Evolutionary conservation across 1,140 invertebrate genomes (phyloP), one percentile per base, ranked within the genome.

Genomic region (Eumaeus atala): DNA sequence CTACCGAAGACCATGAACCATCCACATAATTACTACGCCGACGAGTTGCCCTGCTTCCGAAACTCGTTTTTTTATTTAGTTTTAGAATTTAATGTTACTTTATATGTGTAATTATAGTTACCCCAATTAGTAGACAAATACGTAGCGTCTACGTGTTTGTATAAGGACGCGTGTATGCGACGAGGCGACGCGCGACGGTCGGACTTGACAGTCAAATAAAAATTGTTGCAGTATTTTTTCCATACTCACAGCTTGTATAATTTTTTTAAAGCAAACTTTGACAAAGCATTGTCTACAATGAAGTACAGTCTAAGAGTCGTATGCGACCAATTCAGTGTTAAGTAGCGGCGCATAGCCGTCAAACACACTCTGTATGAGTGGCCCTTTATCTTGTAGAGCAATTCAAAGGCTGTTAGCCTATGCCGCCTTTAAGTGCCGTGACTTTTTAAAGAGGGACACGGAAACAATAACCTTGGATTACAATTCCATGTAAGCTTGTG

Each of bases 341-440:
- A 44, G 40, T 44, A 44, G 40, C 40, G 40, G 40, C 40, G 40
- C 40, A 44, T 44, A 44, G 40, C 40, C 40, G 40, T 44, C 40
- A 44, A 44, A 44, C 40, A 44, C 17, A 44, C 40, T 44, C 40
- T 9, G 14, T 16, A 16, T 16, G 40, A 44, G 40, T 16, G 40
- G 40, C 40, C 40, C 40, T 44, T 44, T 44, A 44, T 44, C 40
- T 16, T 44, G 40, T 44, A 44, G 40, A 14, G 40, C 40, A 44
- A 44, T 44, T 44, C 40, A 44, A 17, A 44, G 40, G 40, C 40
- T 44, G 40, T 44, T 44, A 44, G 40, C 40, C 40, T 44, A 16
- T 44, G 40, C 40, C 40, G 40, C 40, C 40, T 44, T 17, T 44
- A 44, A 44, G 40, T 44, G 40, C 40, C 16, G 40, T 16, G 40